Evolutionary conservation across 2,888 invertebrate species (phyloP).

Genomic region (Eudemis profundana): DNA sequence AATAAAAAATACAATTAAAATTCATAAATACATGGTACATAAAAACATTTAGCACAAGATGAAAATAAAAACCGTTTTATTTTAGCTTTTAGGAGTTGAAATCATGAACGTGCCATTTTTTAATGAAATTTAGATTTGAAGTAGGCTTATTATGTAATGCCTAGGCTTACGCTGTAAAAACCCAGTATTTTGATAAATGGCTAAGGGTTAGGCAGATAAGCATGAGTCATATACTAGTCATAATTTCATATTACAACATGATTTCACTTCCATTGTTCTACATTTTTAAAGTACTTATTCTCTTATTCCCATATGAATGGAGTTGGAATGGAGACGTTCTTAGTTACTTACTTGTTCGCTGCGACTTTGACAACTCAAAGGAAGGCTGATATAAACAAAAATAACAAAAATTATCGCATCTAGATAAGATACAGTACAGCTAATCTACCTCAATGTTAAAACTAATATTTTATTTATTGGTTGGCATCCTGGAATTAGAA

Average conservation of each 20-base stretch:
- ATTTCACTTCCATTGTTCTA: slow-evolving; percentile 27
- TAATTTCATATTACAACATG: slow-evolving; percentile 18
- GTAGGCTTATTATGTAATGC: too few species aligned
- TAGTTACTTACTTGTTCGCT: neutral
- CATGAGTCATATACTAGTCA: neutral
- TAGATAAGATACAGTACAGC: slow-evolving; percentile 3
- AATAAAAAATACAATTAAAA: too few species aligned
- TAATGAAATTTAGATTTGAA: too few species aligned
- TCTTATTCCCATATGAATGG: too few species aligned
- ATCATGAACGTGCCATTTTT: too few species aligned
- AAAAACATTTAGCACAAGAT: too few species aligned
- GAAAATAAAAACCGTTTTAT: too few species aligned
- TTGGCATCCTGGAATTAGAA: slow-evolving; percentile 16
- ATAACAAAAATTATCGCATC: neutral
- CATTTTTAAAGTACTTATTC: neutral
- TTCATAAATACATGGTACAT: too few species aligned
- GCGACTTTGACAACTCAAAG: neutral
- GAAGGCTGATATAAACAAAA: neutral
- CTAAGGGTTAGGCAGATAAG: neutral
- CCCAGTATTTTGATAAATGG: too few species aligned
- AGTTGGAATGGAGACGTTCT: neutral
- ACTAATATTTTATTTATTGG: neutral
- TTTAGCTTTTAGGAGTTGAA: too few species aligned
- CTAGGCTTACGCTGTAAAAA: too few species aligned
- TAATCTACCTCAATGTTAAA: neutral